Percentiles rank a stretch among this genome's conserved stretches.
Conservation (phyloP, 1,140 invertebrate genomes). For the Planococcus citri region DNA sequence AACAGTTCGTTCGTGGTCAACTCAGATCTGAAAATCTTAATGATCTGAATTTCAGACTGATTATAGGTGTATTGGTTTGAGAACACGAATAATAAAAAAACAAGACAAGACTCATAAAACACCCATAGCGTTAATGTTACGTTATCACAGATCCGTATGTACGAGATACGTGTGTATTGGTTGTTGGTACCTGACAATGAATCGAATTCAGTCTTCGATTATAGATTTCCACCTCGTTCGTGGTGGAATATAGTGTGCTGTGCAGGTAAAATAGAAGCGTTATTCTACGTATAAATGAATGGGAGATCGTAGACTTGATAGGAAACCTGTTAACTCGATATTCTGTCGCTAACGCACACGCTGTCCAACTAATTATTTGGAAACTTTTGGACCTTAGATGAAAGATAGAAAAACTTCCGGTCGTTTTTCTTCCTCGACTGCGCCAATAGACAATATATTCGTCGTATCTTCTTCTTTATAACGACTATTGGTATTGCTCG, state of each 20-base stretch:
- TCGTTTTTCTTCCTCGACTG: background rate
- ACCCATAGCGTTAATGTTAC: background rate
- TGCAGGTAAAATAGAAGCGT: slow-evolving; percentile 1
- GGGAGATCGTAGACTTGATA: background rate
- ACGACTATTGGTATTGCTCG: background rate
- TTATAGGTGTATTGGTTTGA: background rate
- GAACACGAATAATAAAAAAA: background rate
- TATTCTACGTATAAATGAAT: background rate
- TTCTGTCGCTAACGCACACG: slow-evolving; percentile 1
- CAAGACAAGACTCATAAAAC: slow-evolving; percentile 3
- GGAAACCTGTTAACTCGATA: slow-evolving; percentile 2
- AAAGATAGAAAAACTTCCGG: slow-evolving; percentile 6
- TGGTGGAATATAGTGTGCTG: no score
- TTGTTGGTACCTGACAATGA: no score
- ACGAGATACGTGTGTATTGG: no score
- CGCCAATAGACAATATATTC: background rate
- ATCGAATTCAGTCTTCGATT: background rate
- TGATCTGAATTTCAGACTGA: background rate
- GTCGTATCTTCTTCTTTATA: background rate
- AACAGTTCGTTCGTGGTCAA: background rate
- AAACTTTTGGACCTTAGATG: slow-evolving; percentile 6
- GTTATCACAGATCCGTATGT: background rate
- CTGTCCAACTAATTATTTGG: slow-evolving; percentile 7
- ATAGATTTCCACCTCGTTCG: no score
- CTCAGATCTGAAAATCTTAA: background rate